These are phyloP conservation scores for Maconellicoccus hirsutus DNA, from an alignment of 1,140 invertebrate genomes.

Conservation along the genomic window DNA sequence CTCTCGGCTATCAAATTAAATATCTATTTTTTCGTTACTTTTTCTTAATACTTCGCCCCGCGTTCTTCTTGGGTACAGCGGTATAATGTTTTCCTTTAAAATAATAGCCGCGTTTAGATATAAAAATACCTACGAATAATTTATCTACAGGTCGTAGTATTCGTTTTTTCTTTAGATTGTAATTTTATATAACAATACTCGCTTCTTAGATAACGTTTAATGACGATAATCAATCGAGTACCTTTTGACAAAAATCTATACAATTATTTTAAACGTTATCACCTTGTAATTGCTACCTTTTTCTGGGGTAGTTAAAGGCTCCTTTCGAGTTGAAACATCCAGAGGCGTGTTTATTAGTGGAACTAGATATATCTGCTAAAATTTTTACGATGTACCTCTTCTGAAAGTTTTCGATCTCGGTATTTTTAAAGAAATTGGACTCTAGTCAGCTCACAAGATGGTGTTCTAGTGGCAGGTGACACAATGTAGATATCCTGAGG, in stretches of 20 bases:
- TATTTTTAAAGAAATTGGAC: too few species aligned
- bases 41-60: background rate
- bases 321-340: too few species aligned
- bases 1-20: slow-evolving; percentile 20
- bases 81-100: background rate
- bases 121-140: background rate
- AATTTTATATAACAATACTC: background rate
- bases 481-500: too few species aligned
- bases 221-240: background rate
- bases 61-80: too few species aligned
- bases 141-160: too few species aligned
- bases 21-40: background rate
- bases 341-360: too few species aligned
- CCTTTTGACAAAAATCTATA: background rate
- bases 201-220: background rate
- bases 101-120: background rate
- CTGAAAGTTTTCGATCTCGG: too few species aligned
- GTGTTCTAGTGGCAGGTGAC: too few species aligned
- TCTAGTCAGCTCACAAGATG: too few species aligned
- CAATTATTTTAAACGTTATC: slow-evolving; percentile 3
- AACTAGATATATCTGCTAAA: too few species aligned
- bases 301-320: too few species aligned
- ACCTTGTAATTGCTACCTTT: background rate
- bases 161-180: background rate
- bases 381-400: too few species aligned